phyloP scores from a whole-genome alignment of 2,888 invertebrate species.

The Dynastes hyllus region DNA sequence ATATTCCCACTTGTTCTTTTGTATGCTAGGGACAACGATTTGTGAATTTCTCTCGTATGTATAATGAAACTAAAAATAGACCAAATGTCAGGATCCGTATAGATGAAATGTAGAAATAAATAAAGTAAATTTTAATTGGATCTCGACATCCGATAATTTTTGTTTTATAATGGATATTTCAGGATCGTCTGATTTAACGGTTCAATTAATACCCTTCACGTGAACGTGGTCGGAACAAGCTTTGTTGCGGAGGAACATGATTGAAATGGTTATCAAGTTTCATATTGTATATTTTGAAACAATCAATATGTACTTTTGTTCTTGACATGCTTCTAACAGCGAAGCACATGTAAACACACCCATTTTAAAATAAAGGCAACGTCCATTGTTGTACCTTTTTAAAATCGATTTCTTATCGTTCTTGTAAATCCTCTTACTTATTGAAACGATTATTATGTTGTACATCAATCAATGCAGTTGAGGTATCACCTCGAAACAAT shows the following conservation, averaged over 20 bases:
- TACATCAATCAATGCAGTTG: constrained; percentile 42
- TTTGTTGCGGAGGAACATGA: constrained; percentile 25
- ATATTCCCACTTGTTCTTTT: no score
- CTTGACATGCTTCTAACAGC: constrained; percentile 28
- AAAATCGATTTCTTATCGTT: constrained; percentile 37
- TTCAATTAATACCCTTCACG: constrained; percentile 26
- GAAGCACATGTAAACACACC: constrained; percentile 48
- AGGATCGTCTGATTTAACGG: background rate
- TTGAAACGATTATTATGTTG: constrained; percentile 43
- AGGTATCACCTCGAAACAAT: constrained; percentile 23
- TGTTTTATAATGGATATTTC: constrained; percentile 26
- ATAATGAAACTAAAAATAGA: no score
- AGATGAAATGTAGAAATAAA: background rate
- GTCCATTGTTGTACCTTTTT: constrained; percentile 23
- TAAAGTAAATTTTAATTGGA: background rate
- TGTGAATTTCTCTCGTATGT: no score
- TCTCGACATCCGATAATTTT: background rate
- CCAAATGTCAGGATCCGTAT: no score
- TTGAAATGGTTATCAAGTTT: constrained; percentile 29
- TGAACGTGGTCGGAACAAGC: constrained; percentile 10
- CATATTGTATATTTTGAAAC: constrained; percentile 29
- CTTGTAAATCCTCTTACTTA: constrained; percentile 42
- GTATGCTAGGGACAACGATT: no score
- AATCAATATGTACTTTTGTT: constrained; percentile 40
- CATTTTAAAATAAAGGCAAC: constrained; percentile 37